Conservation (phyloP, 2,113 vertebrate species). For the Oryzias celebensis region DNA sequence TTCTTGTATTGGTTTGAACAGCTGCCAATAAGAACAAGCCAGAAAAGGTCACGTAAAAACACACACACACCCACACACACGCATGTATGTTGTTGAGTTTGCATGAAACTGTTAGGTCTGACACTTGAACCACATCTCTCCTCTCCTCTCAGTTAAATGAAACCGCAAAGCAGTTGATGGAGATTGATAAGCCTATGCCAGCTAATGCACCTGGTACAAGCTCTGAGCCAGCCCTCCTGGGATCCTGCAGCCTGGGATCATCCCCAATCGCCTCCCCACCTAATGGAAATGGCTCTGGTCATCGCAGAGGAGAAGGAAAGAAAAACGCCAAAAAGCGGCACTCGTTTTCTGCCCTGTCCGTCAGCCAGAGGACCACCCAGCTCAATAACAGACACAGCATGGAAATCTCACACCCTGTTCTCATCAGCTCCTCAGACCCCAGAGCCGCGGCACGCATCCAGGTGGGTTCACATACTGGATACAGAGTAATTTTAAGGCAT, state of each 20-base stretch:
- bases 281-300: constrained; percentile 78
- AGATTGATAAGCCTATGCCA: constrained; percentile 87
- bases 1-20: constrained; percentile 42
- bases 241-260: constrained; percentile 72
- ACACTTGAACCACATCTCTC: constrained; percentile 19
- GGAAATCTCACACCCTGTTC: constrained; percentile 96
- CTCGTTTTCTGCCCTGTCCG: constrained; percentile 93
- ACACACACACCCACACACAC: constrained; percentile 12
- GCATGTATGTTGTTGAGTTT: constrained; percentile 8
- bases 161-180: constrained; percentile 95
- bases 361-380: constrained; percentile 91
- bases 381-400: constrained; percentile 96
- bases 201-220: constrained; percentile 78
- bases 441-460: constrained; percentile 91
- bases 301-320: constrained; percentile 87
- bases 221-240: constrained; percentile 69
- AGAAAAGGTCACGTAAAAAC: constrained; percentile 31
- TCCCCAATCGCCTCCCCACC: constrained; percentile 66
- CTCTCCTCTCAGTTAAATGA: constrained; percentile 85
- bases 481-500: background rate
- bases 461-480: constrained; percentile 62
- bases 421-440: constrained; percentile 97
- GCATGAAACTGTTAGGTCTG: constrained; percentile 27
- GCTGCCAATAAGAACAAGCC: constrained; percentile 37
- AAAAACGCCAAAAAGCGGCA: constrained; percentile 98